Percentiles rank a stretch among this genome's conserved stretches.
These are phyloP conservation scores for Thysanoteuthis rhombus DNA, from an alignment of 2,888 invertebrate genomes.

Conservation along the genomic window DNA sequence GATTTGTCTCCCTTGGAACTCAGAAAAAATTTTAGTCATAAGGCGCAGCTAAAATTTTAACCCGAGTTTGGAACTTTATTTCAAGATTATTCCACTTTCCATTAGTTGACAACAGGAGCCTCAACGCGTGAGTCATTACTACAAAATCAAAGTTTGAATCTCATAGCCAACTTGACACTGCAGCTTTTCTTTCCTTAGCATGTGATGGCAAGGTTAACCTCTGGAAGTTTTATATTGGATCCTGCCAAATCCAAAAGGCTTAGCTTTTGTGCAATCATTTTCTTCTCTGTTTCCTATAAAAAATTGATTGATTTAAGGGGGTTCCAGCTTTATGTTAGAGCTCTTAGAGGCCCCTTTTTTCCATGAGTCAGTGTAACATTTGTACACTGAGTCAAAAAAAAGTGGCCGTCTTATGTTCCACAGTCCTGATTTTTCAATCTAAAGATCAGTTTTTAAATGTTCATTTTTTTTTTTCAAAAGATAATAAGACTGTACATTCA, in stretches of 20 bases:
- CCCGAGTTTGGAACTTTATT: not conserved
- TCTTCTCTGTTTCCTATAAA: not conserved
- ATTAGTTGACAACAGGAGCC: not conserved
- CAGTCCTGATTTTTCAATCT: not conserved
- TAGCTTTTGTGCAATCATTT: not conserved
- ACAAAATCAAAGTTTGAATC: not conserved
- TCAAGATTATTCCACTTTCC: not conserved
- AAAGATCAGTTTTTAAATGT: not conserved
- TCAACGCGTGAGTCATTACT: not conserved
- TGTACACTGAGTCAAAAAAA: not conserved
- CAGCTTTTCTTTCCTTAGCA: not conserved
- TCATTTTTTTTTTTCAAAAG: not conserved
- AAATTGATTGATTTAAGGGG: not conserved
- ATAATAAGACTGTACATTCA: not conserved
- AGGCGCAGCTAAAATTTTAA: not conserved
- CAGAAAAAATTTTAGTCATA: not conserved
- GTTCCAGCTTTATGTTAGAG: not conserved
- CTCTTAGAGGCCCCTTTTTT: not conserved
- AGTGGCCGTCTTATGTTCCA: not conserved
- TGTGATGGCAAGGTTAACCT: not conserved
- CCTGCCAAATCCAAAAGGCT: not conserved
- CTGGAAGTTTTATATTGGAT: not conserved
- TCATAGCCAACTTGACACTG: not conserved
- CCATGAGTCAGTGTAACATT: not conserved
- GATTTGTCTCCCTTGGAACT: not conserved